Evolutionary conservation across 2,113 vertebrate genomes (phyloP).

Genomic region (Odocoileus hemionus): DNA sequence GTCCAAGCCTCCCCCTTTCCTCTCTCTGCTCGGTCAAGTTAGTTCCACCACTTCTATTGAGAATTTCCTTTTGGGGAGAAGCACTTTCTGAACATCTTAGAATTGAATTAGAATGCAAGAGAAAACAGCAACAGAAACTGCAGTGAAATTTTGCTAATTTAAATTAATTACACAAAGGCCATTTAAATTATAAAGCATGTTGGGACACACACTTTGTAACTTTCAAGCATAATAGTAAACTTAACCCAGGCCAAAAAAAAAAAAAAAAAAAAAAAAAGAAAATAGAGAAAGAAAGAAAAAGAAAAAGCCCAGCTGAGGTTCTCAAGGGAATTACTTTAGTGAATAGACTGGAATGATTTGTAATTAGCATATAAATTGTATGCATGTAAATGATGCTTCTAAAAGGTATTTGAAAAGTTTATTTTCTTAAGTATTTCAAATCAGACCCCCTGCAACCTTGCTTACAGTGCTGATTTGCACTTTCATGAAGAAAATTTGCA

Average conservation of each 20-base stretch:
- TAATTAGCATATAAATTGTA: constrained; percentile 71
- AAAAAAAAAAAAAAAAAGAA: not conserved
- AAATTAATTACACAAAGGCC: not conserved
- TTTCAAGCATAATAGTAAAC: constrained; percentile 38
- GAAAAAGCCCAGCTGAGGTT: not conserved
- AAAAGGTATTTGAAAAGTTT: constrained; percentile 65
- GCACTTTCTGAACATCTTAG: not conserved
- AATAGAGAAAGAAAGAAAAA: not conserved
- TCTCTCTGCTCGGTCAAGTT: rapidly evolving
- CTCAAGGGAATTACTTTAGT: constrained; percentile 50
- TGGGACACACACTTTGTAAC: not conserved
- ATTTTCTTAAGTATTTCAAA: constrained; percentile 60
- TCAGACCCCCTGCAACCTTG: constrained; percentile 50
- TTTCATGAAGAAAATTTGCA: not conserved
- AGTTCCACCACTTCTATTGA: rapidly evolving
- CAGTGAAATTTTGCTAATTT: not conserved
- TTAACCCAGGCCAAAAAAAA: not conserved
- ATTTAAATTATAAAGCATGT: not conserved
- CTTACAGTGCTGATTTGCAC: constrained; percentile 43
- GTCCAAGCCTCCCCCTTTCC: rapidly evolving
- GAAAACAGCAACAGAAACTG: not conserved
- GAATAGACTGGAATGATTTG: constrained; percentile 28
- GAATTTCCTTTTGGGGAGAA: not conserved
- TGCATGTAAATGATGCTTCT: constrained; percentile 57
- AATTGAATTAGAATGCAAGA: not conserved